Conservation (phyloP, 2,113 vertebrate genomes). For the Opisthocomus hoazin region DNA sequence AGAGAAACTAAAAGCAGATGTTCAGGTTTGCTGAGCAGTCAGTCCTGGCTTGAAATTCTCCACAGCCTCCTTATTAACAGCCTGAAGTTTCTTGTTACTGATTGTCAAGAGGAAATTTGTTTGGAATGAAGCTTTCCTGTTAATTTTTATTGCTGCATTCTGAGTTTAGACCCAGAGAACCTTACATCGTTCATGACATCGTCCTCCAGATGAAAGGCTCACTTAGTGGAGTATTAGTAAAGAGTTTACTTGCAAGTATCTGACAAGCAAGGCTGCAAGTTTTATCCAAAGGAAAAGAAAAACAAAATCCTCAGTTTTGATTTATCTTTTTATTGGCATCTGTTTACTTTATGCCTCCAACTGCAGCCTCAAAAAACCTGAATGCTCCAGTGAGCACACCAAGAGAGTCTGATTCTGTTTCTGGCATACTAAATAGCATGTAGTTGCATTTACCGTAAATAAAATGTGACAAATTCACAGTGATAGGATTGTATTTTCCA, state of each 20-base stretch:
- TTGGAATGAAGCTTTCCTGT: slow-evolving; percentile 33
- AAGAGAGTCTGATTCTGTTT: not conserved
- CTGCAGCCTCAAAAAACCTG: not conserved
- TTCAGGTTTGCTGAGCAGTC: slow-evolving; percentile 30
- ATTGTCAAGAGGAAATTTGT: slow-evolving; percentile 32
- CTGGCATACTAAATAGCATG: not conserved
- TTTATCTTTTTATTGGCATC: not conserved
- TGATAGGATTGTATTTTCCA: not conserved
- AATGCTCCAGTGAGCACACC: not conserved
- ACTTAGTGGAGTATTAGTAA: not conserved
- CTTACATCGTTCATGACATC: not conserved
- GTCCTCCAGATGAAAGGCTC: not conserved
- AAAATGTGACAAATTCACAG: not conserved
- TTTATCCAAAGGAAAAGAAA: not conserved
- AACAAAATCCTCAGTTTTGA: not conserved
- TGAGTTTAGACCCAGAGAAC: not conserved
- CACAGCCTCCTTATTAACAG: not conserved
- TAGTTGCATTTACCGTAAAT: not conserved
- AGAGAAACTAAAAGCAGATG: slow-evolving; percentile 59
- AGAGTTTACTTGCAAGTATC: not conserved
- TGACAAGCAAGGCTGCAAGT: not conserved
- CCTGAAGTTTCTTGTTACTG: slow-evolving; percentile 29
- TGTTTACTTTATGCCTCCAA: not conserved
- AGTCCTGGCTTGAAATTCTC: slow-evolving; percentile 4
- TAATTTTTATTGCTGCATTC: slow-evolving; percentile 41